Percentiles rank a stretch among this genome's conserved stretches.
phyloP scores from a whole-genome alignment of 2,888 invertebrate species.

The Craniophora ligustri region DNA sequence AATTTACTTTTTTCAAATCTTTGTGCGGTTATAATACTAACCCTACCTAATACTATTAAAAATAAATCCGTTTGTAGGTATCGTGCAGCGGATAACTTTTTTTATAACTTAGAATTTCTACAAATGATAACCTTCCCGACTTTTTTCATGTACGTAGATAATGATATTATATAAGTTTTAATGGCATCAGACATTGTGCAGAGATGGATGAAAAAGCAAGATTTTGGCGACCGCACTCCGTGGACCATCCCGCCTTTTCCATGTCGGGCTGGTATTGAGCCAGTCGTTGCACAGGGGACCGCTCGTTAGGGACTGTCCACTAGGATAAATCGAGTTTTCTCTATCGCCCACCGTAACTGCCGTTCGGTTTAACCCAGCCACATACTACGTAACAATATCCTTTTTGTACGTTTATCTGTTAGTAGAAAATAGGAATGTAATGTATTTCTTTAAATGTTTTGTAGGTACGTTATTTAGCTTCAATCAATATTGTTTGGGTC shows the following conservation, averaged over 20 bases:
- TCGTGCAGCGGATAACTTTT: too few relatives aligned
- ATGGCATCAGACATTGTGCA: constrained; percentile 27
- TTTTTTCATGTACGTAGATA: background rate
- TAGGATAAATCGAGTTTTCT: constrained; percentile 73
- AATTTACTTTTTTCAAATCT: too few relatives aligned
- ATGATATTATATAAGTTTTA: constrained; percentile 26
- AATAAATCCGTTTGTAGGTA: too few relatives aligned
- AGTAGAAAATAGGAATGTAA: background rate
- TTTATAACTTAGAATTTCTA: too few relatives aligned
- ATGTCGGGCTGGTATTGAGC: constrained; percentile 68
- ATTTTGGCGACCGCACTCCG: constrained; percentile 63
- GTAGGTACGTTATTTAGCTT: too few relatives aligned
- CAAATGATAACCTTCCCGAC: too few relatives aligned
- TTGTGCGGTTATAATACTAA: too few relatives aligned
- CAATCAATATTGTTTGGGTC: too few relatives aligned
- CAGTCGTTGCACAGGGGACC: constrained; percentile 62
- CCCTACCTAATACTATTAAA: too few relatives aligned
- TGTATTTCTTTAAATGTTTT: too few relatives aligned
- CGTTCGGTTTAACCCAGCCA: constrained; percentile 62
- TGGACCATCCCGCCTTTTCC: constrained; percentile 76
- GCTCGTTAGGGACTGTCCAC: constrained; percentile 73
- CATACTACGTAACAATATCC: constrained; percentile 49
- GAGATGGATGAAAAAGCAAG: constrained; percentile 45
- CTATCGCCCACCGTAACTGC: constrained; percentile 64
- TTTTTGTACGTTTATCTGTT: constrained; percentile 41